phyloP scores from a whole-genome alignment of 2,797 vertebrate genomes.

The Chloroceryle inda region DNA sequence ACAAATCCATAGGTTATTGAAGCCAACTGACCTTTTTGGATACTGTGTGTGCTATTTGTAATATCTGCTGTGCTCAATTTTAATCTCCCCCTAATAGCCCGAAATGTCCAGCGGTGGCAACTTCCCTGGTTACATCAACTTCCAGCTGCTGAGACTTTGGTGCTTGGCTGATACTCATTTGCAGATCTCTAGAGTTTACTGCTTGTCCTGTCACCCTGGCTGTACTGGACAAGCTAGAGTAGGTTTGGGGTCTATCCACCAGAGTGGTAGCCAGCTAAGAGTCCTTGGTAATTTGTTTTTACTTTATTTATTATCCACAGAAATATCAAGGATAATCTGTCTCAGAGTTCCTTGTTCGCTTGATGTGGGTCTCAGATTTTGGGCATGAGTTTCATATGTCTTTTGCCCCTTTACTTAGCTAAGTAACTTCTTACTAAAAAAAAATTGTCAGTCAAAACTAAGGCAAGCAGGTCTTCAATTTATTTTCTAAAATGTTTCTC shows the following conservation, averaged over 20 bases:
- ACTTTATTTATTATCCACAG: rapidly evolving
- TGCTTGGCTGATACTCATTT: rapidly evolving
- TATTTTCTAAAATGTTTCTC: neutral
- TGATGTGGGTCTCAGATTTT: neutral
- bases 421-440: neutral
- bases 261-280: neutral
- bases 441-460: neutral
- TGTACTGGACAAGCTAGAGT: neutral
- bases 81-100: neutral
- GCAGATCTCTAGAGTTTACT: neutral
- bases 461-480: neutral
- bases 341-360: neutral
- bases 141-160: neutral
- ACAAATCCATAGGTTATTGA: neutral
- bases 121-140: neutral
- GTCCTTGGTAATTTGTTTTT: neutral
- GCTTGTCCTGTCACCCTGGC: neutral
- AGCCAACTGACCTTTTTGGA: neutral
- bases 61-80: neutral
- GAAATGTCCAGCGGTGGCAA: neutral
- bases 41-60: neutral
- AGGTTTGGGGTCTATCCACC: neutral
- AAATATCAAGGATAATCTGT: neutral
- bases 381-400: neutral
- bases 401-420: neutral